Conservation (phyloP, 2,888 invertebrate genomes). For the Syrphus vitripennis region DNA sequence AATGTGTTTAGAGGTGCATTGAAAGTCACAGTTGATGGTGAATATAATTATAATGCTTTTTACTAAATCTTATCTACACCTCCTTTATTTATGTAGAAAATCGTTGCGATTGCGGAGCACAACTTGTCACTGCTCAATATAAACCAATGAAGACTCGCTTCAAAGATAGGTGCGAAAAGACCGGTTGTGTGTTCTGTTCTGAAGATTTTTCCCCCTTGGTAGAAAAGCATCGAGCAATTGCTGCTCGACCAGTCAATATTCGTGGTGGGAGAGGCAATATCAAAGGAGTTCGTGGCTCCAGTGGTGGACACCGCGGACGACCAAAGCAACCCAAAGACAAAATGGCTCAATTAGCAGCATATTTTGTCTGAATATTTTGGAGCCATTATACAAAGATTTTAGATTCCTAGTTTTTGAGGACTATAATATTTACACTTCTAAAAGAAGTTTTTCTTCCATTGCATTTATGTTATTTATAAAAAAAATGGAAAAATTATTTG, state of each 20-base stretch:
- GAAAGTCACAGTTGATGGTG: constrained; percentile 89
- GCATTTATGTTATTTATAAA: constrained; percentile 45
- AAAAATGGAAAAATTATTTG: constrained; percentile 7
- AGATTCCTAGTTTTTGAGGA: background rate
- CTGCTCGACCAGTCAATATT: constrained; percentile 80
- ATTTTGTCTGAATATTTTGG: constrained; percentile 87
- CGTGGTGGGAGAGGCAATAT: constrained; percentile 81
- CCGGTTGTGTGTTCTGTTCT: constrained; percentile 96
- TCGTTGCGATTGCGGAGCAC: constrained; percentile 86
- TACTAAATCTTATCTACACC: background rate
- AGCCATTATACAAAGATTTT: background rate
- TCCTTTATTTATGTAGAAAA: constrained; percentile 71
- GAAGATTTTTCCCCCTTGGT: constrained; percentile 86
- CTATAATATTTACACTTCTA: background rate
- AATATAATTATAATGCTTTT: background rate
- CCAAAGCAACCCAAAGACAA: constrained; percentile 89
- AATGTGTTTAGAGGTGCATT: constrained; percentile 96
- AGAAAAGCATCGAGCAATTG: constrained; percentile 89
- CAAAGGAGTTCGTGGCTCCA: constrained; percentile 79
- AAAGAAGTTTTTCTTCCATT: background rate
- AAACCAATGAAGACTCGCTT: constrained; percentile 90
- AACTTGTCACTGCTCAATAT: constrained; percentile 91
- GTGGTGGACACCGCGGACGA: constrained; percentile 81
- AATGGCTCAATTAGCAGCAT: constrained; percentile 96
- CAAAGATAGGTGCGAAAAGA: constrained; percentile 88